Conservation (phyloP, 2,888 invertebrate species). For the Troglohyphantes excavatus region DNA sequence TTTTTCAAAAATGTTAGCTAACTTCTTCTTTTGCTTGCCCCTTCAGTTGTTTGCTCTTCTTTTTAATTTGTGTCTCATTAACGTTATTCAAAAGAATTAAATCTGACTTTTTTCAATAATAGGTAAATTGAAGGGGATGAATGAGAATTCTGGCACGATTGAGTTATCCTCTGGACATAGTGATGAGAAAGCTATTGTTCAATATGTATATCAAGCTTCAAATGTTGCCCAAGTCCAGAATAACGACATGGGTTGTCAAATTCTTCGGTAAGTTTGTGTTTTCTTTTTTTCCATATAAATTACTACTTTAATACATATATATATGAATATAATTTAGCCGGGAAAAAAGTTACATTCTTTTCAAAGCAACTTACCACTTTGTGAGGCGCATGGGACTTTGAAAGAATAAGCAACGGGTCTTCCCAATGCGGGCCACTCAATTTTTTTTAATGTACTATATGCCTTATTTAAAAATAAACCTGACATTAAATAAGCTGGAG, state of each 20-base stretch:
- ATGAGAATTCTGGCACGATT: constrained; percentile 87
- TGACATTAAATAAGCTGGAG: too few relatives aligned
- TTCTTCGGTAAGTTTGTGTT: constrained; percentile 43
- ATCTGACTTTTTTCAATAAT: too few relatives aligned
- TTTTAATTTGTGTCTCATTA: too few relatives aligned
- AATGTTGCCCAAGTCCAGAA: constrained; percentile 88
- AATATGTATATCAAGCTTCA: constrained; percentile 88
- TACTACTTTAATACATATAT: background rate
- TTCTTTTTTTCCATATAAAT: background rate
- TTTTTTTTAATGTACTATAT: too few relatives aligned
- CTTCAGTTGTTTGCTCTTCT: too few relatives aligned
- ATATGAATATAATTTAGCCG: background rate
- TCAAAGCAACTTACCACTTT: background rate
- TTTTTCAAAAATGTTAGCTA: too few relatives aligned
- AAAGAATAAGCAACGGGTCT: too few relatives aligned
- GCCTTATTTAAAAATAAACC: too few relatives aligned
- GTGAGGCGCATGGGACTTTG: background rate
- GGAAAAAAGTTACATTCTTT: background rate
- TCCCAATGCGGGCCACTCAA: too few relatives aligned
- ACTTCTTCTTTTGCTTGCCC: too few relatives aligned
- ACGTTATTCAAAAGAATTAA: too few relatives aligned
- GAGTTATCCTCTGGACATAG: constrained; percentile 82
- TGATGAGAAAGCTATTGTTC: constrained; percentile 85
- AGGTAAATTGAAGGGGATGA: constrained; percentile 93
- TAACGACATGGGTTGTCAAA: constrained; percentile 50